These are phyloP conservation scores for Leptoclinus maculatus DNA, from an alignment of 2,797 vertebrate genomes.

Conservation along the genomic window DNA sequence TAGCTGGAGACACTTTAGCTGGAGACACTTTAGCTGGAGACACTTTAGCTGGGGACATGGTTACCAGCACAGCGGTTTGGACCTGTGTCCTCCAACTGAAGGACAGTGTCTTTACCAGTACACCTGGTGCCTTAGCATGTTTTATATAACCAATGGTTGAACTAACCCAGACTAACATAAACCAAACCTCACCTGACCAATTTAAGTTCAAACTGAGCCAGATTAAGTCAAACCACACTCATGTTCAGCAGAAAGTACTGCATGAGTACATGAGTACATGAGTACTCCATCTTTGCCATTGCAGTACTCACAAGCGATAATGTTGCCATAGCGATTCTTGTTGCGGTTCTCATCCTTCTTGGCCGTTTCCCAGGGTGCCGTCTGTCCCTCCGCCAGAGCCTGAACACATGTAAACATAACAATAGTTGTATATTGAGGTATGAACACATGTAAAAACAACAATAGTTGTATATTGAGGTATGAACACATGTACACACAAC, in stretches of 20 bases:
- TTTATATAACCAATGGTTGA: neutral
- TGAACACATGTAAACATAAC: constrained; percentile 65
- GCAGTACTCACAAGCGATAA: constrained; percentile 96
- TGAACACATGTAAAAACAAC: constrained; percentile 65
- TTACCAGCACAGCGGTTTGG: constrained; percentile 9
- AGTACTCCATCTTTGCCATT: neutral
- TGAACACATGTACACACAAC: constrained; percentile 65
- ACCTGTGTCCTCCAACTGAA: constrained; percentile 22
- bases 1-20: too few relatives aligned
- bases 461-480: too few relatives aligned
- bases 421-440: neutral
- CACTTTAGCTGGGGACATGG: neutral
- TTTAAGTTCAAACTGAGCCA: neutral
- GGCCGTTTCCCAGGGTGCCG: constrained; percentile 96
- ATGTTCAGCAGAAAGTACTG: neutral
- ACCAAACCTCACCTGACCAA: neutral
- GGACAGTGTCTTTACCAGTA: neutral
- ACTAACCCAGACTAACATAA: neutral
- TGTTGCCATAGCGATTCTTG: constrained; percentile 99
- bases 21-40: neutral
- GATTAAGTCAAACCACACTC: neutral
- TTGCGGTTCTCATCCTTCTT: constrained; percentile 98
- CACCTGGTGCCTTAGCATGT: neutral
- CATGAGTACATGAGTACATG: neutral
- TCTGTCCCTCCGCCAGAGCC: constrained; percentile 96